Evolutionary conservation across 2,113 vertebrate genomes (phyloP).

Genomic region (Zingel zingel): DNA sequence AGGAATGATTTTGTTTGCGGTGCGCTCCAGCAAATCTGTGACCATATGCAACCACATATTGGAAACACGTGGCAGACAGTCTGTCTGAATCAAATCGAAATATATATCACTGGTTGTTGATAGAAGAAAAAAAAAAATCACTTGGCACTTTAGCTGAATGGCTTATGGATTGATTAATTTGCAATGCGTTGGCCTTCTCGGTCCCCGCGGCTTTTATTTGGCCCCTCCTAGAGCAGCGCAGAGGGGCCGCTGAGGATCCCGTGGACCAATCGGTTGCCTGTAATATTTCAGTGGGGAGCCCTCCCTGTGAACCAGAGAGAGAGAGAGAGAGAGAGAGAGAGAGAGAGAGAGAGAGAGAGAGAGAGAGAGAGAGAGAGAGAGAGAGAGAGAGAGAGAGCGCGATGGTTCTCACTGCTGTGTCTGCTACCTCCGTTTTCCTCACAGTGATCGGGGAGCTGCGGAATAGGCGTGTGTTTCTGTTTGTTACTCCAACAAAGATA

Average conservation of each 20-base stretch:
- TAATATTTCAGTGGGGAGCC: constrained; percentile 76
- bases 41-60: background rate
- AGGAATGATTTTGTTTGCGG: background rate
- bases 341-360: constrained; percentile 51
- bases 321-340: constrained; percentile 40
- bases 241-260: constrained; percentile 58
- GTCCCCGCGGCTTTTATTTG: constrained; percentile 50
- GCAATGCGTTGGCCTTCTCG: background rate
- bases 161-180: constrained; percentile 20
- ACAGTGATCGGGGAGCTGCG: constrained; percentile 68
- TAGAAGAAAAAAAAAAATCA: background rate
- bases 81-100: background rate
- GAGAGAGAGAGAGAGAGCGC: constrained; percentile 22
- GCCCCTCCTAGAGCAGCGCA: constrained; percentile 74
- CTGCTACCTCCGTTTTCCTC: constrained; percentile 58
- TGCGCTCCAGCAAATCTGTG: background rate
- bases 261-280: constrained; percentile 79
- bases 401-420: constrained; percentile 57
- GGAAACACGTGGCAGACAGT: background rate
- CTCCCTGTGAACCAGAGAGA: constrained; percentile 54
- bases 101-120: background rate
- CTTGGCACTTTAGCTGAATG: background rate
- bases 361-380: constrained; percentile 52
- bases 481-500: constrained; percentile 34
- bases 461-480: constrained; percentile 77